Evolutionary conservation across 2,888 invertebrate species (phyloP), one percentile per base, ranked within the genome.

Genomic region (Desoria tigrina): DNA sequence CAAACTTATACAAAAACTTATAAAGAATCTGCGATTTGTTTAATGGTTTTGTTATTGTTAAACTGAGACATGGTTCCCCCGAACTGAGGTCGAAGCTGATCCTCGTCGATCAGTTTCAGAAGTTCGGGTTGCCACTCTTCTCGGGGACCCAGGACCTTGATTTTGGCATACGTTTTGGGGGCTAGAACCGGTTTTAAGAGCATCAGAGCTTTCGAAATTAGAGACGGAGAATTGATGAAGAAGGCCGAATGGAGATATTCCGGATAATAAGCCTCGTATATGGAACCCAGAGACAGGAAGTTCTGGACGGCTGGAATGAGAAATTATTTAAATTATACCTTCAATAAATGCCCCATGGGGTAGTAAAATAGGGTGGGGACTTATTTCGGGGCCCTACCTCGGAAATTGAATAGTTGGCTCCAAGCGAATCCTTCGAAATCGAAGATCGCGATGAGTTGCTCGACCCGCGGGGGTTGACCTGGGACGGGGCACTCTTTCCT

Each of bases 181-280:
- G 69, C 69, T n/a, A 71, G 28, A 14, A 68, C 32, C 1, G 67
- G 70, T 27, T 63, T 59, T 4, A 67, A 50, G 3, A 68, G 37
- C n/a, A 23, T 50, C 2, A 71, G 42, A 7, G 65, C 56, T n/a
- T 42, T 50, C 24, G 60, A 51, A 42, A 70, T 62, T 1, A 65
- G 39, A 2, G 60, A 65, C 0, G 69, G 63, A 27, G 58, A 57
- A 50, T 69, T 69, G 18, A 66, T 55, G 24, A 69, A 64, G 45
- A 61, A 61, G 32, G 51, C 53, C 0, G 23, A 28, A 42, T 59
- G 45, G 1, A 69, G 51, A 32, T 67, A 57, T 53, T 70, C 70
- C 0, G 70, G 70, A 45, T 63, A 70, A 21, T 67, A 62, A 1
- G 65, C 65, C 57, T 70, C 70, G 24, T 70, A 70, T 21, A 66